Evolutionary conservation across 2,113 vertebrate species (phyloP), one percentile per base, ranked within the genome.

Genomic region (Melospiza georgiana): DNA sequence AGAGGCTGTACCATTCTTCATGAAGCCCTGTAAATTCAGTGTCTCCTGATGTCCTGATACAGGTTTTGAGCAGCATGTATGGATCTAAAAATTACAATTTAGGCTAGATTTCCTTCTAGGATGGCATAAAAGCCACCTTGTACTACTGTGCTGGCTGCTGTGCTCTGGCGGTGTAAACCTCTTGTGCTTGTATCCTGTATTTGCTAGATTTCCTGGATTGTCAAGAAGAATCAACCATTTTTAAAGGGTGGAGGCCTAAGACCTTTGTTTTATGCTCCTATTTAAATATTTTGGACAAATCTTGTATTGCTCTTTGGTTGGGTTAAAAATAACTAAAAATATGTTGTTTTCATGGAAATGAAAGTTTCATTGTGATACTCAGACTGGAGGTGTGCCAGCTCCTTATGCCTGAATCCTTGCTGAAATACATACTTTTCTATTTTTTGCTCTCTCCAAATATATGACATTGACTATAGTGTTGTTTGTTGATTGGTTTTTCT

Each of bases 401-500:
- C 43, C 89, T 95, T 84, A 35, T 94, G 51, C 83, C 87, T 68
- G 67, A 90, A 66, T 83, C n/a, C 68, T 88, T 84, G 83, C 76
- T 95, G 90, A 78, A 90, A 87, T 92, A 78, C 16, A 92, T 89
- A 59, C 80, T 77, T 35, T 68, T 44, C 49, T 22, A 35, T 57
- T 74, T 54, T 84, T 96, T 33, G 33, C 22, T 59, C 41, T 80
- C 46, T 75, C 84, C 37, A 90, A 90, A 90, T 83, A 82, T 88
- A 71, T 95, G 88, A 13, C 44, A 76, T 59, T 93, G 84, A 82
- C 87, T 95, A 15, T 66, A 89, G 57, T 88, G 83, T 4, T 85
- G 52, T 89, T 96, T 92, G 81, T 95, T 97, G 92, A 95, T 97
- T 80, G 66, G 30, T 93, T 95, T 94, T 91, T 74, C 90, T 93